Base-by-base conservation (phyloP, 2,113 vertebrate genomes). In the Nettapus auritus region DNA sequence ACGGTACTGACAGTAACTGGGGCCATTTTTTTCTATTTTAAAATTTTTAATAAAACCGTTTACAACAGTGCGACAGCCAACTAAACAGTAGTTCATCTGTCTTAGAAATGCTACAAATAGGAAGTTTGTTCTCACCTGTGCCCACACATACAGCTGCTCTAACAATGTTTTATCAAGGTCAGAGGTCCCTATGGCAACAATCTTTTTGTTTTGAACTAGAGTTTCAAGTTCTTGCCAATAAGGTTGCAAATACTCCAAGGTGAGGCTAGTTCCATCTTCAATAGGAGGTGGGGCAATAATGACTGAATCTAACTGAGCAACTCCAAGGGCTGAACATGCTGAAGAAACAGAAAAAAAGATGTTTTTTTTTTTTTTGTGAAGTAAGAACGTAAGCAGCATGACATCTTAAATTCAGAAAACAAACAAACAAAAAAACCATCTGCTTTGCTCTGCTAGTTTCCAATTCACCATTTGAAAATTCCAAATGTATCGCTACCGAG, bases 61-160 rank as follows among this genome's bases (percentile, higher is more conserved):
- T 91, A 33, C 29, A 85, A 67, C 7, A 77, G 50, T 6, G 10
- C 62, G 11, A 19, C 44, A 86, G 56, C 25, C 84, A 90, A 53
- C 6, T 50, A 55, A 91, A 42, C 33, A 82, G 56, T 16, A 50
- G 29, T 59, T 88, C 52, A 36, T 84, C 48, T 73, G 33, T 34
- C 42, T 66, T 83, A 80, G 63, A 96, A 89, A 67, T 76, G n/a
- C 52, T 82, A 26, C 26, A 59, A 40, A 26, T 52, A 70, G 71
- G 64, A 29, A 89, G n/a, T 20, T 74, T 7, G 8, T 75, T 50
- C 94, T 98, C 97, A 99, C 99, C 98, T 99, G 98, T 95, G 99
- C 99, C 99, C 99, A 99, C 92, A 98, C 98, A 96, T 99, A 99
- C 11, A 99, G 98, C 96, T 99, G 98, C 92, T 99, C 99, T 97